phyloP scores from a whole-genome alignment of 1,140 invertebrate genomes.

The Drosophila lini region DNA sequence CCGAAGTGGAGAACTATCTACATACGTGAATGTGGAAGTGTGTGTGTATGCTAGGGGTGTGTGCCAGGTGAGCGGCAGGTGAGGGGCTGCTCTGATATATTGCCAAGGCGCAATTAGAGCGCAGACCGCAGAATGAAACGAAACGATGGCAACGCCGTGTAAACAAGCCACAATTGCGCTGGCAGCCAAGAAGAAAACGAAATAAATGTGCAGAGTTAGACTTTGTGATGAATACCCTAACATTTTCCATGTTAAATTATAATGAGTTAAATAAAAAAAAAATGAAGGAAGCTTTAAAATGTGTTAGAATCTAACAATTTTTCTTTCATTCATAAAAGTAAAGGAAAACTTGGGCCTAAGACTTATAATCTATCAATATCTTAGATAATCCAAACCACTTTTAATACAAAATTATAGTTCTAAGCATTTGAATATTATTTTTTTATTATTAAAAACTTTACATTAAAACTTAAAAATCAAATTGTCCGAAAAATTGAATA shows the following conservation, averaged over 20 bases:
- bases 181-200: slow-evolving; percentile 20
- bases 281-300: no score
- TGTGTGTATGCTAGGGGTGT: background rate
- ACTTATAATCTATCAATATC: background rate
- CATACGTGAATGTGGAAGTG: slow-evolving; percentile 10
- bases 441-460: no score
- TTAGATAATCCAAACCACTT: background rate
- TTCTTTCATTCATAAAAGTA: background rate
- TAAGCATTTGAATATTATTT: background rate
- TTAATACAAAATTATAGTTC: background rate
- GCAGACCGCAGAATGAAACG: slow-evolving; percentile 68
- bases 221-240: slow-evolving; percentile 14
- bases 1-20: slow-evolving; percentile 18
- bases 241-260: background rate
- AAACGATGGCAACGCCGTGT: slow-evolving; percentile 50
- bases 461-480: no score
- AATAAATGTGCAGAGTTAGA: slow-evolving; percentile 8
- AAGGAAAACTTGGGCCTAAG: background rate
- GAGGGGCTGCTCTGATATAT: slow-evolving; percentile 56
- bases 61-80: slow-evolving; percentile 8
- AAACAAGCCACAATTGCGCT: slow-evolving; percentile 60
- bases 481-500: no score
- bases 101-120: slow-evolving; percentile 74
- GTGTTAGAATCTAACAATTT: accelerated
- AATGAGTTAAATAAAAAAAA: background rate